Percentiles rank a stretch among this genome's conserved stretches.
phyloP scores from a whole-genome alignment of 2,888 invertebrate species.

The Papilio elwesi region DNA sequence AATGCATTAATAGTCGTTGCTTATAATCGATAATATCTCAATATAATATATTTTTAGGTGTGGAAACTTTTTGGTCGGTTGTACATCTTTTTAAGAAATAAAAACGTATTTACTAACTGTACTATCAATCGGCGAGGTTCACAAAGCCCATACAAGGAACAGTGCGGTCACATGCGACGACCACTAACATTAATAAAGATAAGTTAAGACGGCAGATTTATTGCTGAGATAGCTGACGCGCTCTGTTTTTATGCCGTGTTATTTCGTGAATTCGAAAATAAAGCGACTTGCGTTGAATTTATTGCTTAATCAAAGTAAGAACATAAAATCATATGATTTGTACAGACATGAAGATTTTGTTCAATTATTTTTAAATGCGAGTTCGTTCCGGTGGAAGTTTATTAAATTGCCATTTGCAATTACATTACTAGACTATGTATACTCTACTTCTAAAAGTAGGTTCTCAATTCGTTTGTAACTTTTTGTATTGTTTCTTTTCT shows the following conservation, averaged over 20 bases:
- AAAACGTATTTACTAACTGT: conserved; percentile 17
- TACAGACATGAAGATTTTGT: neutral
- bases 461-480: no score
- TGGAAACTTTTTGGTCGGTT: neutral
- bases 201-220: conserved; percentile 38
- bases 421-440: no score
- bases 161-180: conserved; percentile 16
- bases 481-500: no score
- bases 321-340: neutral
- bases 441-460: no score
- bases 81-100: conserved; percentile 18
- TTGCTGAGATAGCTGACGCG: conserved; percentile 34
- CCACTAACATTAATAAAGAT: conserved; percentile 38
- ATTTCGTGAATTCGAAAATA: conserved; percentile 31
- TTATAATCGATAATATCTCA: no score
- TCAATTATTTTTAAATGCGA: neutral
- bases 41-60: no score
- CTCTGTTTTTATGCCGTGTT: conserved; percentile 27
- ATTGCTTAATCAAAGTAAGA: conserved; percentile 20
- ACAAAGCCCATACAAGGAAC: conserved; percentile 29
- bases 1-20: no score
- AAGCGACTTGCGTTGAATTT: conserved; percentile 10
- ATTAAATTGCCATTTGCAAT: no score
- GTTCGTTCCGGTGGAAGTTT: no score
- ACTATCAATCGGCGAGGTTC: neutral